Conservation (phyloP, 1,140 invertebrate species). For the Ips nitidus region DNA sequence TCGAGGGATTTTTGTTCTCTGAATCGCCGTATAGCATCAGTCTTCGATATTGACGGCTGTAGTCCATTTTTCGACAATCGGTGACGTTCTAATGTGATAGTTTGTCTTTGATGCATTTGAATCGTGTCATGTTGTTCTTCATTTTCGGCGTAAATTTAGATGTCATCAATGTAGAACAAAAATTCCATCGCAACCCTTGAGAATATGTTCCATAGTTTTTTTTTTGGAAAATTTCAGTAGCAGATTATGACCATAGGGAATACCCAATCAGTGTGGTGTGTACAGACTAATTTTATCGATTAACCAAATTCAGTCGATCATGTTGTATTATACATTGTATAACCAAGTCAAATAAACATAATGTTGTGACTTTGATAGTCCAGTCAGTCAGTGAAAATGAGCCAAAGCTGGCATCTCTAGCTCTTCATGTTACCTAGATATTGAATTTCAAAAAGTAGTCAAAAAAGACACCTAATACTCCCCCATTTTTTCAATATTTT, state of each 20-base stretch:
- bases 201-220: not conserved
- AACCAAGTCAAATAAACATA: no score
- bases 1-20: not conserved
- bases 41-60: not conserved
- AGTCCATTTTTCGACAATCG: not conserved
- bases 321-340: no score
- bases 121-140: not conserved
- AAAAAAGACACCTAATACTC: no score
- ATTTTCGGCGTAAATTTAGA: slow-evolving; percentile 1
- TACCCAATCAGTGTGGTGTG: no score
- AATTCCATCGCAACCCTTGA: slow-evolving; percentile 1
- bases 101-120: slow-evolving; percentile 1
- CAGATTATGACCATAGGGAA: not conserved
- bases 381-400: no score
- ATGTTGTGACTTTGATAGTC: no score
- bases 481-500: no score
- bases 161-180: slow-evolving; percentile 1
- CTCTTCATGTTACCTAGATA: no score
- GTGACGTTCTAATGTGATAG: not conserved
- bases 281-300: no score
- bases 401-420: no score
- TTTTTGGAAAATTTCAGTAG: not conserved
- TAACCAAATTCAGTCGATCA: no score
- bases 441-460: no score
- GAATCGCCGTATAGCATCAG: not conserved